Percentiles rank a stretch among this genome's conserved stretches.
Evolutionary conservation across 1,140 invertebrate genomes (phyloP).

Genomic region (Conus betulinus): DNA sequence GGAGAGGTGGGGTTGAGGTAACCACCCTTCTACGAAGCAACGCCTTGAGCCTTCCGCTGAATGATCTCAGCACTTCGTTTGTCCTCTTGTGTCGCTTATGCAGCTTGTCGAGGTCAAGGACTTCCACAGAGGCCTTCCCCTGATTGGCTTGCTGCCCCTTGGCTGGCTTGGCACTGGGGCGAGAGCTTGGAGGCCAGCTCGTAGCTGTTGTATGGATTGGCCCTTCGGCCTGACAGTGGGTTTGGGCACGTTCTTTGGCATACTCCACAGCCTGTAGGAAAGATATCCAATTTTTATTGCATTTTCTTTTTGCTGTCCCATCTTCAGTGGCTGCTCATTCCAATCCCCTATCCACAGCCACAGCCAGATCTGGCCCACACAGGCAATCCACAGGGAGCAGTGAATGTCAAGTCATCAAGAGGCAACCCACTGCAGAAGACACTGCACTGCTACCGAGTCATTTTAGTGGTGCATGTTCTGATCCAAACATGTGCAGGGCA

Average conservation of each 20-base stretch:
- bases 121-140: conserved; percentile 49
- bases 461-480: no score
- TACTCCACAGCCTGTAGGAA: conserved; percentile 68
- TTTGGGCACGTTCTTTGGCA: conserved; percentile 70
- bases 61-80: conserved; percentile 66
- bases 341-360: no score
- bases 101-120: conserved; percentile 66
- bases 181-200: conserved; percentile 63
- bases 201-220: conserved; percentile 64
- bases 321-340: no score
- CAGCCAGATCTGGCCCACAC: no score
- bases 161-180: conserved; percentile 33
- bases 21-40: conserved; percentile 37
- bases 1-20: no score
- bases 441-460: no score
- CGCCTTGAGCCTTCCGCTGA: conserved; percentile 59
- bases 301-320: no score
- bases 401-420: no score
- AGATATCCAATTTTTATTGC: no score
- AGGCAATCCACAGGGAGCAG: no score
- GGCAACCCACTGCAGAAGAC: no score
- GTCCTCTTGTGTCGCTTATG: conserved; percentile 65
- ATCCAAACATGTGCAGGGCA: no score
- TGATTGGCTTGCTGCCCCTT: background rate
- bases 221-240: conserved; percentile 58